These are phyloP conservation scores for Andrena hattorfiana DNA, from an alignment of 2,888 invertebrate genomes.

Conservation along the genomic window DNA sequence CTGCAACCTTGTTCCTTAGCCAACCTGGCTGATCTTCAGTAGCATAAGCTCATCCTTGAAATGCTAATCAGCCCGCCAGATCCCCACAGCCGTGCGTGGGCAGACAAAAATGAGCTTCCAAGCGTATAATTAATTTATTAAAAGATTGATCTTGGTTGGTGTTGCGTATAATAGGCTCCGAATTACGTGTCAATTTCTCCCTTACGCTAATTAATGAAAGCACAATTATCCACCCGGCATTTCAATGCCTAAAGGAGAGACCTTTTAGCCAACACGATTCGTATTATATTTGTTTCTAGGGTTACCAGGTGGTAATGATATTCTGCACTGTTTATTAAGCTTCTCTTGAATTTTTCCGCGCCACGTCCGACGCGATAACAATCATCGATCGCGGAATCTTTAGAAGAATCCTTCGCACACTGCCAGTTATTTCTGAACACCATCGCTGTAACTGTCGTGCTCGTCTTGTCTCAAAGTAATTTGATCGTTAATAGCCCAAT, in stretches of 20 bases:
- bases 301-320: background rate
- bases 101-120: background rate
- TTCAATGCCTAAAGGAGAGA: background rate
- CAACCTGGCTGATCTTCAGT: conserved; percentile 7
- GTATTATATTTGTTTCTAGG: background rate
- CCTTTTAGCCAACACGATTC: background rate
- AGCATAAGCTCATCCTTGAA: conserved; percentile 16
- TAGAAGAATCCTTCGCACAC: background rate
- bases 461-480: conserved; percentile 53
- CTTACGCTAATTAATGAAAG: background rate
- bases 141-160: background rate
- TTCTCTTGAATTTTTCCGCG: background rate
- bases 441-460: background rate
- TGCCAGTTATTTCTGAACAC: conserved; percentile 13
- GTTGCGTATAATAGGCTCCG: background rate
- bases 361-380: background rate
- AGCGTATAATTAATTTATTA: background rate
- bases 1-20: conserved; percentile 16
- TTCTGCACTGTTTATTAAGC: background rate
- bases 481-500: conserved; percentile 64
- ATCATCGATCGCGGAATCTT: background rate
- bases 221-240: background rate
- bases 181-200: background rate
- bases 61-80: conserved; percentile 7
- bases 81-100: background rate